A percentile compares a stretch with the other conserved stretches of the same genome.
These are phyloP conservation scores for Okamejei kenojei DNA, from an alignment of 2,797 vertebrate genomes.

Conservation along the genomic window DNA sequence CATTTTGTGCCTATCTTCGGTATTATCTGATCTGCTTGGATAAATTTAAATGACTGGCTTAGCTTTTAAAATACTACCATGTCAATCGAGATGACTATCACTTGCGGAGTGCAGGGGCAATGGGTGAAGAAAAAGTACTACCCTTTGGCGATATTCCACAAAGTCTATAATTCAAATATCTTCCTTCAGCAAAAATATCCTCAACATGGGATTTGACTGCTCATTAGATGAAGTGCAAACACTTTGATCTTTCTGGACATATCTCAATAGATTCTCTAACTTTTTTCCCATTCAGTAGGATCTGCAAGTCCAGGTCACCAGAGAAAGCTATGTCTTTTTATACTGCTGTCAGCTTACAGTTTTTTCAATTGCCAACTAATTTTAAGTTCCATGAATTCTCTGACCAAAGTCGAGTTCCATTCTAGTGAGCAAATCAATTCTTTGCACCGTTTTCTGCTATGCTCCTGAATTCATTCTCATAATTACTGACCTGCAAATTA, in stretches of 20 bases:
- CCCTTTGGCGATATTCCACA: neutral
- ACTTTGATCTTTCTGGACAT: too few relatives aligned
- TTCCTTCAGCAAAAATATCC: neutral
- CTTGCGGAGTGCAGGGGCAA: neutral
- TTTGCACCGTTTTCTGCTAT: neutral
- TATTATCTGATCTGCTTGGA: too few relatives aligned
- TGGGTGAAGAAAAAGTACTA: neutral
- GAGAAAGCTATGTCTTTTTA: neutral
- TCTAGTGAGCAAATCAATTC: neutral
- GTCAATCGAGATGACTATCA: neutral
- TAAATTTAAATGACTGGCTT: neutral
- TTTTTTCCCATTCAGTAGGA: neutral
- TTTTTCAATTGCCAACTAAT: neutral
- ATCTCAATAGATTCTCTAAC: neutral
- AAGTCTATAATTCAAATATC: neutral
- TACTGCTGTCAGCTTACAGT: neutral
- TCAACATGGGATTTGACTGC: neutral
- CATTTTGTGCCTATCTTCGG: too few relatives aligned
- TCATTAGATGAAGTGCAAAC: neutral
- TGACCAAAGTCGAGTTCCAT: neutral
- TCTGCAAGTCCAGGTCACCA: neutral
- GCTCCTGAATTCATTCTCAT: neutral
- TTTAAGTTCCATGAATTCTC: neutral
- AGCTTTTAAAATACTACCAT: neutral
- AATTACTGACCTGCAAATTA: neutral